Percentiles rank a stretch among this genome's conserved stretches.
phyloP scores from a whole-genome alignment of 2,888 invertebrate genomes.

The Petrolisthes manimaculis region DNA sequence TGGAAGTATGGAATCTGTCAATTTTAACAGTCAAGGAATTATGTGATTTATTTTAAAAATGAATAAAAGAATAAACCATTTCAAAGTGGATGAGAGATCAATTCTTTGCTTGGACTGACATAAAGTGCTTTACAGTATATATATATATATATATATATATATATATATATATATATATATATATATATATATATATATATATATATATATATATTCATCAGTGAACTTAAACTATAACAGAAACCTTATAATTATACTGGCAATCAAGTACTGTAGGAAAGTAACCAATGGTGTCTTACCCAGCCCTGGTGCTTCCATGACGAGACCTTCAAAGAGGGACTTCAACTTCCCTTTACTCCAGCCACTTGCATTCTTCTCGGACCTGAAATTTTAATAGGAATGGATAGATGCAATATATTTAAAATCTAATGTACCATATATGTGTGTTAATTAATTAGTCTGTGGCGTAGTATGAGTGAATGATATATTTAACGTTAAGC shows the following conservation, averaged over 20 bases:
- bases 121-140: neutral
- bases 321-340: slow-evolving; percentile 81
- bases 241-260: neutral
- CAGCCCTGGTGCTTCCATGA: slow-evolving; percentile 77
- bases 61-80: too few relatives aligned
- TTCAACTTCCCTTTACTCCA: slow-evolving; percentile 95
- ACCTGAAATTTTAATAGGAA: slow-evolving; percentile 72
- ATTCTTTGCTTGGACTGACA: too few relatives aligned
- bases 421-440: too few relatives aligned
- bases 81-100: too few relatives aligned
- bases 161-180: slow-evolving; percentile 24
- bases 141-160: slow-evolving; percentile 22
- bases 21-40: too few relatives aligned
- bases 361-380: slow-evolving; percentile 96
- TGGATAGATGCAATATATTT: too few relatives aligned
- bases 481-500: too few relatives aligned
- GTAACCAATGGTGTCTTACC: slow-evolving; percentile 69
- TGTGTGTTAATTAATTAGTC: too few relatives aligned
- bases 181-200: slow-evolving; percentile 9
- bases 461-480: too few relatives aligned
- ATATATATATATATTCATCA: neutral
- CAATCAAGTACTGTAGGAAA: neutral
- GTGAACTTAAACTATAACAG: neutral
- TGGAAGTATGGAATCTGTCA: too few relatives aligned
- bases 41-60: too few relatives aligned